Evolutionary conservation across 2,888 invertebrate genomes (phyloP), one percentile per base, ranked within the genome.

Genomic region (Leucoptera coffeella): DNA sequence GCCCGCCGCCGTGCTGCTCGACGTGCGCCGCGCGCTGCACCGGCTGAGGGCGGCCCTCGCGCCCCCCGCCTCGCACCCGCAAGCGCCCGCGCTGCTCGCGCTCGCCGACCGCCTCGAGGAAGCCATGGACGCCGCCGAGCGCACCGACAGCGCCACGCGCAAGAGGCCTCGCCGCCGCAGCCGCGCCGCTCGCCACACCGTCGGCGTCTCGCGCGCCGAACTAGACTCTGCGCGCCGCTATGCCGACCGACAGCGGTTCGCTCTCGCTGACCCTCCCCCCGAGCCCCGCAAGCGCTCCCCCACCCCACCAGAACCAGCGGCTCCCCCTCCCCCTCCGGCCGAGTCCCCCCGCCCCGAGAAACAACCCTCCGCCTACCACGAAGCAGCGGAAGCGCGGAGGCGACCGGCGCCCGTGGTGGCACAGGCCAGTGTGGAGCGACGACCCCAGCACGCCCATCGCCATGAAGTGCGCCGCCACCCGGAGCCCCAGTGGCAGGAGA

Each of bases 171-270:
- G 51, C 5, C 51, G 69, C 3, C 74, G 79, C 29, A 73, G 75
- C 34, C 75, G 83, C 15, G 77, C 79, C 32, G 76, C 76, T 24
- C 61, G 90, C 1, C 87, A 90, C 50, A 90, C 90, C 0, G 85
- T 90, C 12, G 88, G 86, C 24, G 89, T 90, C 11, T 86, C 85
- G 20, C 75, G 77, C 23, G 87, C 86, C 46, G 90, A 90, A 43
- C 55, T 90, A 14, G 85, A 82, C 3, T 79, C 82, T 39, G 90
- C 90, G 1, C 72, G 89, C 23, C 77, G 80, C 30, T 75, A 85
- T 43, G 77, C 88, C 36, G 83, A 86, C 50, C 41, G 50, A 5
- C 56, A 52, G 30, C 45, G 50, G 9, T 40, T 71, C 33, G 32
- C 52, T 47, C 35, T 38, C 38, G 3, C 38, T 60, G 19, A 12